phyloP scores from a whole-genome alignment of 2,797 vertebrate species.

The Poeciliopsis turneri region DNA sequence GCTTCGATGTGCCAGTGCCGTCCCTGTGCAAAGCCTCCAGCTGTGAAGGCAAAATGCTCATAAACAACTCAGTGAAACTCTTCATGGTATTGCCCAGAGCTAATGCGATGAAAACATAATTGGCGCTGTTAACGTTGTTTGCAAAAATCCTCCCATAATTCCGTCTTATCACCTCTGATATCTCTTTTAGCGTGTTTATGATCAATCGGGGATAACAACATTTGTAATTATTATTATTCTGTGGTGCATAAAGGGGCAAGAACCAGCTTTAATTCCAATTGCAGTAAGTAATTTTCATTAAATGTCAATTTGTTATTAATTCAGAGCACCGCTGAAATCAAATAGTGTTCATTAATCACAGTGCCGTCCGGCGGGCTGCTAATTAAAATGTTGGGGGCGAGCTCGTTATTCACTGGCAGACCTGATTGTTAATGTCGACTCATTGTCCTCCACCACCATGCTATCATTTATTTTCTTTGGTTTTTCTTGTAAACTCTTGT shows the following conservation, averaged over 20 bases:
- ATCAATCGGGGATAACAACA: constrained; percentile 71
- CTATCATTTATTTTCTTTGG: constrained; percentile 87
- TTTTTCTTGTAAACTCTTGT: constrained; percentile 84
- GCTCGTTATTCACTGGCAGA: constrained; percentile 87
- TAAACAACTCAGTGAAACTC: constrained; percentile 43
- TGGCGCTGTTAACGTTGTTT: constrained; percentile 63
- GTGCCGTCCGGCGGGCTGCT: constrained; percentile 83
- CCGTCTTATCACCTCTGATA: constrained; percentile 69
- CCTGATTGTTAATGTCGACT: constrained; percentile 88
- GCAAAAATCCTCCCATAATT: constrained; percentile 61
- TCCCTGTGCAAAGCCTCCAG: constrained; percentile 17
- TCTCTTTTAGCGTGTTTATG: constrained; percentile 71
- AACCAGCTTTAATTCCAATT: constrained; percentile 81
- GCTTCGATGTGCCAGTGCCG: constrained; percentile 11
- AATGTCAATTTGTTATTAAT: constrained; percentile 90
- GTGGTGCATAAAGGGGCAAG: constrained; percentile 62
- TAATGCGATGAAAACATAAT: constrained; percentile 61
- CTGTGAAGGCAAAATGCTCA: constrained; percentile 37
- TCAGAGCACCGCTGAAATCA: constrained; percentile 86
- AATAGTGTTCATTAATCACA: constrained; percentile 89
- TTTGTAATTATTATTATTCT: constrained; percentile 75
- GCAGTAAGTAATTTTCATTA: constrained; percentile 87
- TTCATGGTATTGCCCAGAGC: constrained; percentile 31
- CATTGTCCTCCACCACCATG: constrained; percentile 82
- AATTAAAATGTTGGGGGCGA: constrained; percentile 86